Percentiles rank a stretch among this genome's conserved stretches.
These are phyloP conservation scores for Euthynnus affinis DNA, from an alignment of 2,797 vertebrate species.

Conservation along the genomic window DNA sequence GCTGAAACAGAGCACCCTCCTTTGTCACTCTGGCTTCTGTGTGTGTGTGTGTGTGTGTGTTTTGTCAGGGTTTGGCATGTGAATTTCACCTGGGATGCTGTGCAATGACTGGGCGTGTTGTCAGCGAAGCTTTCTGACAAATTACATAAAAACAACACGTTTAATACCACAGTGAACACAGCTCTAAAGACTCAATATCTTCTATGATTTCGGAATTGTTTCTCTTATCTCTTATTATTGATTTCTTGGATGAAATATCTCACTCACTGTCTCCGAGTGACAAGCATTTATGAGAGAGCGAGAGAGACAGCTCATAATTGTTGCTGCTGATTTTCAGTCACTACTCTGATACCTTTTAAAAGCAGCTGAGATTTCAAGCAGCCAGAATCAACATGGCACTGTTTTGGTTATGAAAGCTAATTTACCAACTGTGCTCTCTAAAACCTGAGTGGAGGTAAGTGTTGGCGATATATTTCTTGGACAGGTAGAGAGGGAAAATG, in stretches of 20 bases:
- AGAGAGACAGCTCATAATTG: too few species aligned
- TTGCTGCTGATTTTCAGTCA: too few species aligned
- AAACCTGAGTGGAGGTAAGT: too few species aligned
- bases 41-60: constrained; percentile 10
- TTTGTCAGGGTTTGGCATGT: neutral
- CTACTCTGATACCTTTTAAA: too few species aligned
- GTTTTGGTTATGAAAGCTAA: too few species aligned
- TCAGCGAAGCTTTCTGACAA: neutral
- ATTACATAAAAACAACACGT: too few species aligned
- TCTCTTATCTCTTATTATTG: neutral
- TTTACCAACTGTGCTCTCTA: too few species aligned
- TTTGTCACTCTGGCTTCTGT: neutral
- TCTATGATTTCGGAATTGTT: neutral
- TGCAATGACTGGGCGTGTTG: neutral
- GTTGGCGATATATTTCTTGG: neutral
- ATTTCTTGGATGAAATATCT: neutral
- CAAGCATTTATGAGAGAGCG: too few species aligned
- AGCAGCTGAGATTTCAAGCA: too few species aligned
- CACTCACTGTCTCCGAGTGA: neutral
- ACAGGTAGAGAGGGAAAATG: neutral
- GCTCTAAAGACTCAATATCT: neutral
- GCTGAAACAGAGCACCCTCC: constrained; percentile 14
- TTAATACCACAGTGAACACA: too few species aligned
- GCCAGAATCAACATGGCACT: too few species aligned
- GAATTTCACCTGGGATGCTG: neutral